Base-by-base conservation (phyloP, 1,140 invertebrate species). In the Conus ventricosus region DNA sequence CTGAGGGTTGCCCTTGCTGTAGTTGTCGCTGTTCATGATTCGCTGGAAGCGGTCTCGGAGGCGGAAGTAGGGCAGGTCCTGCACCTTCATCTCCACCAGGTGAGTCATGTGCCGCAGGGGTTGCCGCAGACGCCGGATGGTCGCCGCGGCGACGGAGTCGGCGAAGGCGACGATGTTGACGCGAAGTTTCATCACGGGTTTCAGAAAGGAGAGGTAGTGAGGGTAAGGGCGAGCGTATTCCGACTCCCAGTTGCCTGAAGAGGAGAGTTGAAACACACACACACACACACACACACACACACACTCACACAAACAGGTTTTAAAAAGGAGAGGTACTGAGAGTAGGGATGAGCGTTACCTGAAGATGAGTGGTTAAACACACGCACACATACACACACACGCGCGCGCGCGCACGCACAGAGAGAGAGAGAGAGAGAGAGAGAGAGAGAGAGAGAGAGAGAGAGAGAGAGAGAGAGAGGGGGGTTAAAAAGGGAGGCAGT, bases 131-230 rank as follows among this genome's bases (percentile, higher is more conserved):
- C 80, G 63, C 10, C 80, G 67, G 5, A 87, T 84, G 78, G 80
- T 60, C 8, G 75, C 11, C 15, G 67, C 39, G 5, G 57, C 88
- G 27, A 67, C 63, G 55, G 53, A 20, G 80, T 89, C 88, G 1
- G 81, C 83, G 88, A 86, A 89, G 57, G 81, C 54, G 57, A 89
- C 67, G 60, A 89, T 57, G 83, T 89, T 89, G 84, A 84, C 84
- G 10, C 82, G 67, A 1, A 89, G 85, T 23, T 57, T 63, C 55
- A 89, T 55, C n/a, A 89, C 20, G 15, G 86, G 88, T 4, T 39
- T 25, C 84, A 87, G 80, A 60, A 63, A 80, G 67, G 51, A n/a
- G 54, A 89, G 88, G 67, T 89, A 89, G 20, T 88, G 23, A 20
- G 27, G 27, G 67, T 84, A 88, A 5, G 57, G 51, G 10, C 88